Evolutionary conservation across 2,113 vertebrate species (phyloP).

Genomic region (Hippolais icterina): DNA sequence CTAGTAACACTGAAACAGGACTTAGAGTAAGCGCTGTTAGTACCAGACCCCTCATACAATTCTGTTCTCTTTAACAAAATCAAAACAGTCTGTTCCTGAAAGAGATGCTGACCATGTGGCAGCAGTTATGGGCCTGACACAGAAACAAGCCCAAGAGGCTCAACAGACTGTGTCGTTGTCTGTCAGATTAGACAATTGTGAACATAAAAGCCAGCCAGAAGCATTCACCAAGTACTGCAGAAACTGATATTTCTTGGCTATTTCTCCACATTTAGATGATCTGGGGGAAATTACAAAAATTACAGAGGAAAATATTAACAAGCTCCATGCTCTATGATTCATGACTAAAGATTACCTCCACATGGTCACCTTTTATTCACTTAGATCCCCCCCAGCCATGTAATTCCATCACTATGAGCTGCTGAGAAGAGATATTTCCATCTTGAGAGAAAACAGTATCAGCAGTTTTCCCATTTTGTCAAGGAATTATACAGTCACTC

Average conservation of each 20-base stretch:
- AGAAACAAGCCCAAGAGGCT: not conserved
- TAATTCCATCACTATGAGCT: not conserved
- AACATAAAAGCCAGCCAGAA: not conserved
- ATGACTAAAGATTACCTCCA: not conserved
- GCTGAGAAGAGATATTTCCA: not conserved
- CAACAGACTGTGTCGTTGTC: not conserved
- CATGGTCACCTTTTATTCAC: not conserved
- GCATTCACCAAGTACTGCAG: not conserved
- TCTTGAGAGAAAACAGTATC: not conserved
- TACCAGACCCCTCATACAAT: not conserved
- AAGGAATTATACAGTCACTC: slow-evolving; percentile 13
- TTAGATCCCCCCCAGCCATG: not conserved
- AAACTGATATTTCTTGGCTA: not conserved
- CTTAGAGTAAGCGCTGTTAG: not conserved
- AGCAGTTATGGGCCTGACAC: not conserved
- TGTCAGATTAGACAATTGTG: not conserved
- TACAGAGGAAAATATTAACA: not conserved
- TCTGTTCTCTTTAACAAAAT: not conserved
- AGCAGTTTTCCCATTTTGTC: not conserved
- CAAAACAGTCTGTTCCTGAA: not conserved
- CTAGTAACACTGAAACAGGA: not conserved
- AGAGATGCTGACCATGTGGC: not conserved
- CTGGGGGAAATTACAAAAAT: not conserved
- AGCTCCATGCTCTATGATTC: not conserved
- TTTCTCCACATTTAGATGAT: not conserved